These are phyloP conservation scores for Prunella fulvescens DNA, from an alignment of 2,113 vertebrate genomes.

Conservation along the genomic window DNA sequence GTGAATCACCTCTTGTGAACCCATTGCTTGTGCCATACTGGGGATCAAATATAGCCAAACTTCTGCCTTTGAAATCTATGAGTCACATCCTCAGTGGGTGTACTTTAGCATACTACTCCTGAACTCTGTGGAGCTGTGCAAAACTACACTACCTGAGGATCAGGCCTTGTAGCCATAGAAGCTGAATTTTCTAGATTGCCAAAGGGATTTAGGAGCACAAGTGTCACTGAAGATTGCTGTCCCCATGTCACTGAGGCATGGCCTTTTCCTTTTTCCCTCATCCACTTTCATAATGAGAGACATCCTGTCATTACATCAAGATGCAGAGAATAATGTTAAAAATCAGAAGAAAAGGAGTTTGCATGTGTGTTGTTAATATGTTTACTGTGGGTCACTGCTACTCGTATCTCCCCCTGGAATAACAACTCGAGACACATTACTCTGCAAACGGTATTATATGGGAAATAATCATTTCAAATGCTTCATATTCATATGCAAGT, in stretches of 20 bases:
- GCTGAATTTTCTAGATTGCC: not conserved
- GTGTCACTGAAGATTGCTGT: not conserved
- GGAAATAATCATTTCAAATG: slow-evolving; percentile 11
- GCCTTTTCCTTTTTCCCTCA: not conserved
- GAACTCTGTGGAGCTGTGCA: not conserved
- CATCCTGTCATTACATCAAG: not conserved
- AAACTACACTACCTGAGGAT: not conserved
- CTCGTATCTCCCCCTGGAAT: not conserved
- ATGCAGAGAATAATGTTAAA: not conserved
- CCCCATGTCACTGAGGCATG: not conserved
- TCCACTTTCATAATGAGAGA: not conserved
- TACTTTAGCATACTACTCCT: not conserved
- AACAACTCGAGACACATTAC: not conserved
- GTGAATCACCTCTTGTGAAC: not conserved
- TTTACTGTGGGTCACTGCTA: not conserved
- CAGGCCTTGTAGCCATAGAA: not conserved
- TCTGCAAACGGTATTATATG: not conserved
- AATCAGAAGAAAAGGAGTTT: not conserved
- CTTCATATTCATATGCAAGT: slow-evolving; percentile 54
- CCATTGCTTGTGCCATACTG: not conserved
- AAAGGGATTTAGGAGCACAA: not conserved
- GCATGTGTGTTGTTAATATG: not conserved
- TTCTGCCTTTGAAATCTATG: not conserved
- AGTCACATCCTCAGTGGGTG: not conserved
- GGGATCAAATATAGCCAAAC: not conserved